These are phyloP conservation scores for Lemur catta DNA, from an alignment of 2,797 vertebrate species.

Conservation along the genomic window DNA sequence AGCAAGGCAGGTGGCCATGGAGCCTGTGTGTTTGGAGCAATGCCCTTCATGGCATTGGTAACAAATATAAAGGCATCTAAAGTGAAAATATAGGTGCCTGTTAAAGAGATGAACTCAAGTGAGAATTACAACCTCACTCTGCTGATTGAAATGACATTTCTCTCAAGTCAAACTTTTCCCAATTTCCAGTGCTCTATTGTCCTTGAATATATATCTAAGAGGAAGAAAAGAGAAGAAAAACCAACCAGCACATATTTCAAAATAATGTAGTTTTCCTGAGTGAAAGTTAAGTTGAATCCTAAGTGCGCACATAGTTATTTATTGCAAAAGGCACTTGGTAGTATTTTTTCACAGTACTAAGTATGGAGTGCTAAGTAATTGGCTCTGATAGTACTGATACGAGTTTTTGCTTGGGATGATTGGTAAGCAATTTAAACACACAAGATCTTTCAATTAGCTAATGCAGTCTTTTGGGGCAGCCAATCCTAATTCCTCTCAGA, in stretches of 20 bases:
- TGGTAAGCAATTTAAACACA: background rate
- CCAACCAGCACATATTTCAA: background rate
- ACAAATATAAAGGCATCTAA: background rate
- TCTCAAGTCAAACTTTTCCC: background rate
- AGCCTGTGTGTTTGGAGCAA: background rate
- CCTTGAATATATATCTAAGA: conserved; percentile 20
- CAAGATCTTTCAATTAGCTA: background rate
- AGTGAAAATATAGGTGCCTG: background rate
- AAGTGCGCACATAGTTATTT: background rate
- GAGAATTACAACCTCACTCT: background rate
- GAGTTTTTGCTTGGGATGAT: background rate
- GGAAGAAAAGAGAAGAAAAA: background rate
- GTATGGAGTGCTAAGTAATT: background rate
- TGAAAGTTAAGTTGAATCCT: background rate
- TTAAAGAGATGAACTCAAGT: background rate
- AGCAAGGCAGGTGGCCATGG: background rate
- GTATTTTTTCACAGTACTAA: background rate
- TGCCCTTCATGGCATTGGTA: background rate
- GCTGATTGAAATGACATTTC: background rate
- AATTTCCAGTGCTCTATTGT: background rate
- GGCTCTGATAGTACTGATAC: background rate
- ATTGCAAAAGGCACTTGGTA: background rate
- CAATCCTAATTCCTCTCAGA: background rate
- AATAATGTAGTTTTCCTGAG: background rate
- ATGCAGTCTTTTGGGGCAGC: background rate